Evolutionary conservation across 2,113 vertebrate species (phyloP), one percentile per base, ranked within the genome.

Genomic region (Struthio camelus): DNA sequence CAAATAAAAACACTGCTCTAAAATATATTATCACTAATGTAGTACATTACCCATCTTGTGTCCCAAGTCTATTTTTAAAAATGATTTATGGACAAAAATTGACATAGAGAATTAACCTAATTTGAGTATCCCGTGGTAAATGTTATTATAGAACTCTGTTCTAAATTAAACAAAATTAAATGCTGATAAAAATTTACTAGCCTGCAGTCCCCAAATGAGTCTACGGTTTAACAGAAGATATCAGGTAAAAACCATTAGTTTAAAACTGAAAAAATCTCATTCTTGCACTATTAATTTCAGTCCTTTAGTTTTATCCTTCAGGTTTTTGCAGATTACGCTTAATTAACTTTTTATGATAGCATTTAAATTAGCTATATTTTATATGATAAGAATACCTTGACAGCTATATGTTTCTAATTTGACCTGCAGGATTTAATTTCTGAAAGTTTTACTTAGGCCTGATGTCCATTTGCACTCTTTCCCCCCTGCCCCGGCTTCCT

Each of bases 101-200:
- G 72, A 94, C 95, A 90, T 6, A 71, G 10, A 2, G 87, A 97
- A 97, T 97, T 97, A 93, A 93, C 70, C 50, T 85, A 95, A 97
- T 96, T 80, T 71, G 66, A 89, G 48, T 80, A 94, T 78, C 91
- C 34, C 22, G 11, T n/a, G 48, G 88, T 80, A 96, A 91, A 95
- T 91, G 61, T 94, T 94, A 96, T 95, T 91, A 70, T 7, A 96
- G 82, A 96, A 75, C 36, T 92, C 89, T 89, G 44, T 25, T 97
- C 59, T 93, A 95, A 91, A 96, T 97, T 91, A 96, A 97, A 93
- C 85, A 96, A 79, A 97, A 96, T 96, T 95, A 95, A 97, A 72
- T 87, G 40, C 67, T 95, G 88, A 94, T 96, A 93, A 97, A 96
- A 97, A 92, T 78, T 85, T 92, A 94, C 91, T 89, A n/a, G 90